Conservation (phyloP, 2,888 invertebrate genomes). For the Cerastoderma edule region DNA sequence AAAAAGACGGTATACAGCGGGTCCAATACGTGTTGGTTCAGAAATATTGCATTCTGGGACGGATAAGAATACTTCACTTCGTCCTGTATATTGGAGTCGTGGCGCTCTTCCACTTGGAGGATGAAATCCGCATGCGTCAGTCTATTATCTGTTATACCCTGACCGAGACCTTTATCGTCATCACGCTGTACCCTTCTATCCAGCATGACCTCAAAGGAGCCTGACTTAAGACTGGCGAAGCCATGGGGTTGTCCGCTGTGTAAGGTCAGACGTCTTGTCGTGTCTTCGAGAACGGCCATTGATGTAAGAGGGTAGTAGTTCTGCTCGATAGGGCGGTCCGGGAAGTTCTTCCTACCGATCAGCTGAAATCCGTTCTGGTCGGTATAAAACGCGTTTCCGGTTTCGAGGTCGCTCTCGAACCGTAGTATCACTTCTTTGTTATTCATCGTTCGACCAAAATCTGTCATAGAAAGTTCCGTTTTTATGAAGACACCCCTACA, state of each 20-base stretch:
- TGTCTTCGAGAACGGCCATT: slow-evolving; percentile 77
- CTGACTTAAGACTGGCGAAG: slow-evolving; percentile 74
- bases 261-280: slow-evolving; percentile 70
- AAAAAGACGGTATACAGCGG: slow-evolving; percentile 49
- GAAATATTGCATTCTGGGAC: slow-evolving; percentile 56
- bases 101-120: slow-evolving; percentile 69
- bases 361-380: slow-evolving; percentile 82
- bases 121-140: slow-evolving; percentile 70
- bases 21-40: slow-evolving; percentile 66
- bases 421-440: slow-evolving; percentile 80
- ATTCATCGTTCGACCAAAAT: slow-evolving; percentile 35
- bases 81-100: not conserved
- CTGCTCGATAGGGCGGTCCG: slow-evolving; percentile 72
- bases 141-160: slow-evolving; percentile 79
- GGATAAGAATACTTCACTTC: slow-evolving; percentile 53
- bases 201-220: slow-evolving; percentile 81
- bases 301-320: slow-evolving; percentile 82
- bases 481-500: slow-evolving; percentile 69
- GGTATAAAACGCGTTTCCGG: slow-evolving; percentile 74
- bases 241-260: slow-evolving; percentile 82
- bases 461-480: slow-evolving; percentile 68
- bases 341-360: slow-evolving; percentile 72
- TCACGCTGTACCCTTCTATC: slow-evolving; percentile 78
- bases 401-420: slow-evolving; percentile 72
- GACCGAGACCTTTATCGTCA: slow-evolving; percentile 81